phyloP scores from a whole-genome alignment of 92 coral and sea anemone species.

The Siderastrea radians region DNA sequence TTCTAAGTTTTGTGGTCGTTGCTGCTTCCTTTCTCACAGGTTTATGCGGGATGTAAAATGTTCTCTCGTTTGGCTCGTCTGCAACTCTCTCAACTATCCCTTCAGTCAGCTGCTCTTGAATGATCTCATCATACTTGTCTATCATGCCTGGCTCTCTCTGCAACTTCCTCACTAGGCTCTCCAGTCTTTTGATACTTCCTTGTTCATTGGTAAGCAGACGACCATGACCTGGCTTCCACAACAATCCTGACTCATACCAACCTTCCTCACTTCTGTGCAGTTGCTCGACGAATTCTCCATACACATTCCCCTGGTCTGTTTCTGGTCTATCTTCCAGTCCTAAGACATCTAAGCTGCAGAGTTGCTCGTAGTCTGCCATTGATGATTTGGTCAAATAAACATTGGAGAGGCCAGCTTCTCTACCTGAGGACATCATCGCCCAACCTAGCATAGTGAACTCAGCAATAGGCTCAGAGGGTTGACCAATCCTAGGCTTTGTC shows the following conservation, averaged over 20 bases:
- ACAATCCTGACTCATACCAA: conserved; percentile 54
- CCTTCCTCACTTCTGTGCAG: conserved; percentile 41
- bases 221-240: conserved; percentile 56
- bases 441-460: conserved; percentile 65
- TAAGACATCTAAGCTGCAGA: conserved; percentile 66
- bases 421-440: conserved; percentile 71
- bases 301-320: conserved; percentile 54
- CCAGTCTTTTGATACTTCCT: conserved; percentile 55
- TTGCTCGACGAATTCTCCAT: conserved; percentile 68
- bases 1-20: conserved; percentile 61
- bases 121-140: conserved; percentile 42
- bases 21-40: conserved; percentile 45
- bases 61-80: conserved; percentile 30
- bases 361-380: conserved; percentile 63
- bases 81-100: conserved; percentile 52
- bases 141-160: conserved; percentile 48
- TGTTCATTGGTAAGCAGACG: conserved; percentile 39
- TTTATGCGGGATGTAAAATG: conserved; percentile 59
- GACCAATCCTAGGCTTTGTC: conserved; percentile 56
- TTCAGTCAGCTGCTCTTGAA: conserved; percentile 41
- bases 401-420: conserved; percentile 30
- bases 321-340: conserved; percentile 67
- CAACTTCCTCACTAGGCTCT: conserved; percentile 41
- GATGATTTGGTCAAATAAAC: conserved; percentile 51
- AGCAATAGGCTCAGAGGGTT: conserved; percentile 64